These are phyloP conservation scores for Scytalopus superciliaris DNA, from an alignment of 2,113 vertebrate genomes.

Conservation along the genomic window DNA sequence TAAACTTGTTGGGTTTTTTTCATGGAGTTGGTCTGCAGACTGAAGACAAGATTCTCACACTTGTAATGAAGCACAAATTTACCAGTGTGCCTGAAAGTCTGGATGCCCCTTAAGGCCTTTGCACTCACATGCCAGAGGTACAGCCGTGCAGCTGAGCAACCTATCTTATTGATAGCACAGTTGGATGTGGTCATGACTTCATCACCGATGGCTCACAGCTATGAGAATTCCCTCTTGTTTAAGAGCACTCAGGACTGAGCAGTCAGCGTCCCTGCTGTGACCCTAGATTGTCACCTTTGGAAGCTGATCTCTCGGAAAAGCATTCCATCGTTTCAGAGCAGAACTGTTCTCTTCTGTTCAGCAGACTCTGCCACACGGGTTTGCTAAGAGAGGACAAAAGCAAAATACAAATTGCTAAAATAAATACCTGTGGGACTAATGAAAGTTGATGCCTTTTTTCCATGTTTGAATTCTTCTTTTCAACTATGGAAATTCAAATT, in stretches of 20 bases:
- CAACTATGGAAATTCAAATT: background rate
- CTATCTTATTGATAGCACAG: background rate
- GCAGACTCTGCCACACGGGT: background rate
- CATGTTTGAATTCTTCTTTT: background rate
- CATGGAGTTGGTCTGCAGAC: background rate
- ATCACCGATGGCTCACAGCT: background rate
- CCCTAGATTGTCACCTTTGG: conserved; percentile 4
- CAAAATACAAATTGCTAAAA: background rate
- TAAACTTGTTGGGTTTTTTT: background rate
- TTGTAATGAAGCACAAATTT: background rate
- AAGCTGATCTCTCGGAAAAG: background rate
- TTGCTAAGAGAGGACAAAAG: background rate
- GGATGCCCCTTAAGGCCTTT: background rate
- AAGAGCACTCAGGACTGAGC: background rate
- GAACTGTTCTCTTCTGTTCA: background rate
- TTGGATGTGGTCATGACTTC: conserved; percentile 4
- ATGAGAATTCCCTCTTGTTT: background rate
- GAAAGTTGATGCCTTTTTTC: background rate
- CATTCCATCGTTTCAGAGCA: background rate
- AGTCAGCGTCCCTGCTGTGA: background rate
- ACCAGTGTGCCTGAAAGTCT: background rate
- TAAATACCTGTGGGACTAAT: background rate
- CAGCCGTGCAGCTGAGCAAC: background rate
- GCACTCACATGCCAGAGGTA: background rate
- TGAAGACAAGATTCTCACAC: background rate